Conservation (phyloP, 1,140 invertebrate species). For the Euura lappo region DNA sequence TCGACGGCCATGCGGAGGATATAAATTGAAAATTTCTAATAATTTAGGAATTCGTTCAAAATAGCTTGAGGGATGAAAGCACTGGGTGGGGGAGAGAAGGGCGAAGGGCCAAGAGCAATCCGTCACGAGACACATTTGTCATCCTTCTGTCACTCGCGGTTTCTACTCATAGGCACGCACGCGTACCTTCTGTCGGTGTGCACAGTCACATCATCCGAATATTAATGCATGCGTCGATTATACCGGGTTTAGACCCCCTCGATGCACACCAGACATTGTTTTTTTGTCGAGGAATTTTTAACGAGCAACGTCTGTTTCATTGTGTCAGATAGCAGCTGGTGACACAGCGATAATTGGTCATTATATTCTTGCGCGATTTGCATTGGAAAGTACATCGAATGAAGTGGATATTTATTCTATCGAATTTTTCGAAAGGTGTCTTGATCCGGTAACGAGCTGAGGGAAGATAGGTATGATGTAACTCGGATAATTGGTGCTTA, state of each 20-base stretch:
- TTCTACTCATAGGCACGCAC: no score
- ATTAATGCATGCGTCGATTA: constrained; percentile 2
- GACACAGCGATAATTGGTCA: neutral
- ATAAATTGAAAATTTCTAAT: no score
- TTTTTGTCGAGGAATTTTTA: no score
- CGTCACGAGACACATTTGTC: neutral
- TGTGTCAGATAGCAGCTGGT: neutral
- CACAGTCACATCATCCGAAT: neutral
- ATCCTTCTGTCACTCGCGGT: neutral
- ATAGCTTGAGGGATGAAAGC: neutral
- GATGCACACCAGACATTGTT: neutral
- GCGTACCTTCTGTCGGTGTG: no score
- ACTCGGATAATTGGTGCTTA: constrained; percentile 3
- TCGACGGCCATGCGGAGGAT: no score
- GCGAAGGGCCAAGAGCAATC: neutral
- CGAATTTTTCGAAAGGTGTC: neutral
- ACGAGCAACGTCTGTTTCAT: no score
- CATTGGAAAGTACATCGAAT: neutral
- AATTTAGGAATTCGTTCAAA: no score
- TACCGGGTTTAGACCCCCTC: neutral
- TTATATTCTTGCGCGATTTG: neutral
- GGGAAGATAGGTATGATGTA: neutral
- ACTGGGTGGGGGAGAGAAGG: neutral
- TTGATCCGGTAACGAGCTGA: neutral
- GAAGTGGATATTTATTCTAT: neutral